These are phyloP conservation scores for Chionodraco myersi DNA, from an alignment of 2,113 vertebrate genomes.

Conservation along the genomic window DNA sequence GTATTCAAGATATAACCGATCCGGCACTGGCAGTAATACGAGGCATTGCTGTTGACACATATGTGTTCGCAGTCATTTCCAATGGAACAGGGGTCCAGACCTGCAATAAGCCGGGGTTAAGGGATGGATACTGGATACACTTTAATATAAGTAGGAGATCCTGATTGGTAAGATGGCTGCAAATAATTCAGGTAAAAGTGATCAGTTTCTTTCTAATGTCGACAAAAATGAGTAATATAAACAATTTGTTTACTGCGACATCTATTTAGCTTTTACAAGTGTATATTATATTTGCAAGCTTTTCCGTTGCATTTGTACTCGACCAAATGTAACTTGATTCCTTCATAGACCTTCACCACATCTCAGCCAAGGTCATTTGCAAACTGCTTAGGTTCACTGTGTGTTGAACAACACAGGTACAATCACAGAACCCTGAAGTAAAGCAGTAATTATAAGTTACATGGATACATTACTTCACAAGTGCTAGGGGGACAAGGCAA, in stretches of 20 bases:
- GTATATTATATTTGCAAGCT: not conserved
- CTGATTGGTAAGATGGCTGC: not conserved
- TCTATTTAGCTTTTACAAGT: not conserved
- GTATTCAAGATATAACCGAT: slow-evolving; percentile 85
- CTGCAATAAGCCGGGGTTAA: slow-evolving; percentile 75
- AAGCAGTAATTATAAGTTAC: slow-evolving; percentile 17
- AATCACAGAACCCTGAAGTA: slow-evolving; percentile 46
- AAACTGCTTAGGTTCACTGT: slow-evolving; percentile 26
- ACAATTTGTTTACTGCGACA: not conserved
- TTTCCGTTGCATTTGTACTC: slow-evolving; percentile 27
- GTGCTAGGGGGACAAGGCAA: not conserved
- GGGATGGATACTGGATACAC: slow-evolving; percentile 15
- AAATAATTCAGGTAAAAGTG: not conserved
- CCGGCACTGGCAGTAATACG: slow-evolving; percentile 85
- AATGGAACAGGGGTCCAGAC: slow-evolving; percentile 82
- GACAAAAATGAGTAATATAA: not conserved
- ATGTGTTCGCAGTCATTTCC: slow-evolving; percentile 87
- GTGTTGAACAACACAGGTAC: slow-evolving; percentile 62
- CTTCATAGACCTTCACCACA: slow-evolving; percentile 52
- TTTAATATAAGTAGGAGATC: not conserved
- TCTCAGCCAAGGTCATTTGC: slow-evolving; percentile 56
- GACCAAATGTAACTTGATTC: slow-evolving; percentile 28
- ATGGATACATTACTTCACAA: slow-evolving; percentile 1
- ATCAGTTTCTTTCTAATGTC: not conserved
- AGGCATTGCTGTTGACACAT: slow-evolving; percentile 83